These are phyloP conservation scores for Stictonetta naevosa DNA, from an alignment of 2,113 vertebrate species.

Conservation along the genomic window DNA sequence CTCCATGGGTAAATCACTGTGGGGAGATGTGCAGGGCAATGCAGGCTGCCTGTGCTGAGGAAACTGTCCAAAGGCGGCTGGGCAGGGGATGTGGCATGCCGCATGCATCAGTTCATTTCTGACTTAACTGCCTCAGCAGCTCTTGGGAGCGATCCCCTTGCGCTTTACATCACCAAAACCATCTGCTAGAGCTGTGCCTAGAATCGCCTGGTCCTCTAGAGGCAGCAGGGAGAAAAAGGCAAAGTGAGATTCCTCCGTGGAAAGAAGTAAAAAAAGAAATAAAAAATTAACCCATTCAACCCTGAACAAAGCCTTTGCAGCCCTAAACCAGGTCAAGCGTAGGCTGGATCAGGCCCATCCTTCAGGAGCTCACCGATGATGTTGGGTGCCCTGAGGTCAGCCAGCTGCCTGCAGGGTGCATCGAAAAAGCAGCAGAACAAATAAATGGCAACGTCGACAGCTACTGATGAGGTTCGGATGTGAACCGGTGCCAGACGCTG, in stretches of 20 bases:
- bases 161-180: conserved; percentile 43
- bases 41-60: neutral
- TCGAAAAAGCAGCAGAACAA: neutral
- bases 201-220: conserved; percentile 62
- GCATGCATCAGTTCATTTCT: neutral
- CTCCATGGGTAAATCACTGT: accelerated
- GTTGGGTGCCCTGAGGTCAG: neutral
- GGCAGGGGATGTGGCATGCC: neutral
- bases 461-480: neutral
- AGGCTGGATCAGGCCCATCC: neutral
- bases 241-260: conserved; percentile 55
- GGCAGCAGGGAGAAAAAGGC: conserved; percentile 56
- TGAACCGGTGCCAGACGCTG: neutral
- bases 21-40: neutral
- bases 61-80: neutral
- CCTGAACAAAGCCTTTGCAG: neutral
- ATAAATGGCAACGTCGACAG: neutral
- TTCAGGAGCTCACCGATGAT: neutral
- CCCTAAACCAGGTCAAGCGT: neutral
- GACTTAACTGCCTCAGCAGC: conserved; percentile 9
- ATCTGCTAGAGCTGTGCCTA: conserved; percentile 58
- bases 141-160: conserved; percentile 13
- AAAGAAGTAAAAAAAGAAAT: neutral
- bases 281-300: neutral
- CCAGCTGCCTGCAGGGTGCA: neutral